Percentiles rank a stretch among this genome's conserved stretches.
phyloP scores from a whole-genome alignment of 2,888 invertebrate species.

The Yponomeuta plumbellus region DNA sequence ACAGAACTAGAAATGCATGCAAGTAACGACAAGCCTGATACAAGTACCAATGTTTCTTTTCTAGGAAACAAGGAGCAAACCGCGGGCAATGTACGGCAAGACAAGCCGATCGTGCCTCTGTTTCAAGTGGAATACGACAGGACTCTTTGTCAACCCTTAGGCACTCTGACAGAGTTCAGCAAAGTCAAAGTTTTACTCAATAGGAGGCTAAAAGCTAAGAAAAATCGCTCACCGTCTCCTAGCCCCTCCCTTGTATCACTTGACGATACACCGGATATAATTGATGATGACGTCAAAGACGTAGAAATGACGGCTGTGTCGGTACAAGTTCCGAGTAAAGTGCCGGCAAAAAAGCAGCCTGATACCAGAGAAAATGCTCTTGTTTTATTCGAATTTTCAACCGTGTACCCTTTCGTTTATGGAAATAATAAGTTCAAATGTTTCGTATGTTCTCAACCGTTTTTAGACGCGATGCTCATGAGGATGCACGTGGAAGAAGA shows the following conservation, averaged over 20 bases:
- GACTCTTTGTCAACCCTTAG: slow-evolving; percentile 62
- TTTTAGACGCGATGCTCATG: slow-evolving; percentile 48
- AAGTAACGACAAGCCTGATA: not conserved
- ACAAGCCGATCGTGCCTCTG: slow-evolving; percentile 54
- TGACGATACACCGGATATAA: slow-evolving; percentile 20
- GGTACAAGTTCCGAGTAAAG: not conserved
- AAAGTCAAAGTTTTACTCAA: slow-evolving; percentile 32
- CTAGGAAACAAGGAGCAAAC: slow-evolving; percentile 29
- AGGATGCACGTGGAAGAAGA: slow-evolving; percentile 53
- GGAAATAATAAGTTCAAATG: slow-evolving; percentile 68
- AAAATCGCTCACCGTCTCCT: slow-evolving; percentile 37
- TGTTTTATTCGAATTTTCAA: slow-evolving; percentile 59
- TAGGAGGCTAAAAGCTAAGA: slow-evolving; percentile 22
- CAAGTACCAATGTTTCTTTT: slow-evolving; percentile 49
- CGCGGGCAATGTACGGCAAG: slow-evolving; percentile 5
- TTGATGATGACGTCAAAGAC: not conserved
- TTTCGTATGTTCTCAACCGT: slow-evolving; percentile 61
- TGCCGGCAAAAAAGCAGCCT: slow-evolving; percentile 32
- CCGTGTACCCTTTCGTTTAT: slow-evolving; percentile 64
- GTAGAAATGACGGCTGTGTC: too few relatives aligned
- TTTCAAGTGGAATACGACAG: slow-evolving; percentile 70
- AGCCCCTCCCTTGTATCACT: slow-evolving; percentile 47
- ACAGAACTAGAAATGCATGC: not conserved
- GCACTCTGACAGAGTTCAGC: slow-evolving; percentile 55
- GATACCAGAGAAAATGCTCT: slow-evolving; percentile 58